Conservation (phyloP, 2,888 invertebrate genomes). For the Eucera pruinosa region DNA sequence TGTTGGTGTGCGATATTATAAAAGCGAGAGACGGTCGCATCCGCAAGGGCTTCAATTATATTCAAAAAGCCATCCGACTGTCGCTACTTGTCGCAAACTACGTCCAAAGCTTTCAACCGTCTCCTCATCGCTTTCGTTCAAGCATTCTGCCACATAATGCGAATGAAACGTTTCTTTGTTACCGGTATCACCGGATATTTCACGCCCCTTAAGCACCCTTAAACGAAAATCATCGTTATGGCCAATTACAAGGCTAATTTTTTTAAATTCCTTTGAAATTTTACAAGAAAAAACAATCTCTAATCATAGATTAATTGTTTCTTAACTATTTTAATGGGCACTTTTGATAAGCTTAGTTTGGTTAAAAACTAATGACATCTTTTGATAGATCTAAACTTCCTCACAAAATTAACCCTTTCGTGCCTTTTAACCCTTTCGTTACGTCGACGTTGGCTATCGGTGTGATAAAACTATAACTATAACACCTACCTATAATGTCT, state of each 20-base stretch:
- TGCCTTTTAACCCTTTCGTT: too few species aligned
- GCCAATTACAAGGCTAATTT: background rate
- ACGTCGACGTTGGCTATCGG: too few species aligned
- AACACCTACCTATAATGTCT: too few species aligned
- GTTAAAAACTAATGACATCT: too few species aligned
- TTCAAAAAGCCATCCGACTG: slow-evolving; percentile 27
- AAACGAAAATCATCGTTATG: background rate
- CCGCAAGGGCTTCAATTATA: slow-evolving; percentile 49
- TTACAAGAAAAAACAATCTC: background rate
- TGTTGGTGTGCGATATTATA: slow-evolving; percentile 33
- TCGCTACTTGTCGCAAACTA: slow-evolving; percentile 20
- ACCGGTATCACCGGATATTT: slow-evolving; percentile 6
- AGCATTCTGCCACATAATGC: slow-evolving; percentile 11
- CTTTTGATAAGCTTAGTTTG: too few species aligned
- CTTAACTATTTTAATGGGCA: background rate
- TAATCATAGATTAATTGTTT: background rate
- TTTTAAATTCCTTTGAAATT: background rate
- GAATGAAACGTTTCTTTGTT: slow-evolving; percentile 13
- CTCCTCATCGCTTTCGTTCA: slow-evolving; percentile 19
- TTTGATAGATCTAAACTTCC: too few species aligned
- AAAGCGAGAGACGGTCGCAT: slow-evolving; percentile 29
- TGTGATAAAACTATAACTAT: too few species aligned
- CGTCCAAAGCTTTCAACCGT: slow-evolving; percentile 18
- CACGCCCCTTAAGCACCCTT: background rate
- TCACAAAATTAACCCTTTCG: too few species aligned